A percentile compares a stretch with the other conserved stretches of the same genome.
These are phyloP conservation scores for Bombus ignitus DNA, from an alignment of 1,140 invertebrate species.

Conservation along the genomic window DNA sequence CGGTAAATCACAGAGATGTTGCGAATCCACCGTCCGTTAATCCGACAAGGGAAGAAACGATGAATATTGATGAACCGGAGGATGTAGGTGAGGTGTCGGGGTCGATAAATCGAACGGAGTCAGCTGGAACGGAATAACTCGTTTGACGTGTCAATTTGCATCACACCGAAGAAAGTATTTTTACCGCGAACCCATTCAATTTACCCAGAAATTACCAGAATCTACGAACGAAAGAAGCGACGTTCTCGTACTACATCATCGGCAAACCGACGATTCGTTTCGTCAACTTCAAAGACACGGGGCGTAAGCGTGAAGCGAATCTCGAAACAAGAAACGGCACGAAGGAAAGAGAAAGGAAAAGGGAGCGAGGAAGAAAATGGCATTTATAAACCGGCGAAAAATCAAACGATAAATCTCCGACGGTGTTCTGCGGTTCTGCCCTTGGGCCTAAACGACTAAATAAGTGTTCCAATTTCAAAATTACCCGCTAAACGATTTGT, in stretches of 20 bases:
- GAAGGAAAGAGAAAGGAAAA: not conserved
- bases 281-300: conserved; percentile 2
- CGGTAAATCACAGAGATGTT: no score
- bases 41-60: not conserved
- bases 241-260: not conserved
- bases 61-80: conserved; percentile 22
- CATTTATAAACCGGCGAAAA: conserved; percentile 65
- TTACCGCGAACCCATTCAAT: not conserved
- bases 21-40: not conserved
- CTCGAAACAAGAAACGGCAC: not conserved
- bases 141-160: conserved; percentile 26
- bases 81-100: no score
- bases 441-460: conserved; percentile 80
- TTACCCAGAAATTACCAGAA: not conserved
- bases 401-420: conserved; percentile 65
- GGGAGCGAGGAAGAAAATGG: conserved; percentile 14
- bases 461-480: conserved; percentile 83
- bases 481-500: conserved; percentile 82
- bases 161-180: not conserved
- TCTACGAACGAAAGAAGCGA: no score
- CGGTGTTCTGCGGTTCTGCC: conserved; percentile 70
- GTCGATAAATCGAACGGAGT: conserved; percentile 9
- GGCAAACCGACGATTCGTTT: not conserved
- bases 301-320: not conserved
- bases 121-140: not conserved